Evolutionary conservation across 1,140 invertebrate genomes (phyloP).

Genomic region (Metopolophium dirhodum): DNA sequence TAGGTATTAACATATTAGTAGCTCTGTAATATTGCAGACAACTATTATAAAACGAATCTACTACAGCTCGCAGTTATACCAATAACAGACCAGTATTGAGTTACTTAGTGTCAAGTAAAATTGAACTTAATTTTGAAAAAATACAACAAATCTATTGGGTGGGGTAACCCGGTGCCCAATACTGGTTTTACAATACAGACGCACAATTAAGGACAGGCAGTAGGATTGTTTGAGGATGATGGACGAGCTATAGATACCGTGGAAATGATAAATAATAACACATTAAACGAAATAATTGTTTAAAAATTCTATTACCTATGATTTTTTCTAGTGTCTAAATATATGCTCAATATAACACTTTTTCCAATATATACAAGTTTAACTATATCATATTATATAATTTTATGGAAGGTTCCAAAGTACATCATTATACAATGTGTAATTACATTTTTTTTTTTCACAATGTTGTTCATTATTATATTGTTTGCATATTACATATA

Average conservation of each 20-base stretch:
- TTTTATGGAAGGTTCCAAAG: conserved; percentile 56
- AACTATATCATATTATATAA: conserved; percentile 39
- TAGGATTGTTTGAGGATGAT: background rate
- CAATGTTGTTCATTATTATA: conserved; percentile 36
- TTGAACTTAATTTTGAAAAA: background rate
- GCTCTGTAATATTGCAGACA: too few relatives aligned
- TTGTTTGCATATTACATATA: conserved; percentile 23
- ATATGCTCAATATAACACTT: conserved; percentile 52
- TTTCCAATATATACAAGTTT: conserved; percentile 54
- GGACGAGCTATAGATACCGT: background rate
- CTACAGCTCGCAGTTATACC: too few relatives aligned
- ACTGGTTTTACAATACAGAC: background rate
- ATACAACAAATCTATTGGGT: background rate
- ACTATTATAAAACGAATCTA: too few relatives aligned
- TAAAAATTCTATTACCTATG: conserved; percentile 55
- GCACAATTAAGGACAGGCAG: background rate
- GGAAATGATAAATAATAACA: background rate
- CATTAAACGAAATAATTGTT: background rate
- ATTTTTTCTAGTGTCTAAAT: conserved; percentile 49
- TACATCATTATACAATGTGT: conserved; percentile 52
- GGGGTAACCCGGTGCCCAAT: background rate
- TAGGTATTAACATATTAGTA: too few relatives aligned
- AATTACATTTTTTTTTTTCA: conserved; percentile 53
- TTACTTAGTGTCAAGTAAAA: too few relatives aligned
- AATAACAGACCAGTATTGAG: too few relatives aligned